Evolutionary conservation across 2,797 vertebrate genomes (phyloP).

Genomic region (Myiothlypis coronata): DNA sequence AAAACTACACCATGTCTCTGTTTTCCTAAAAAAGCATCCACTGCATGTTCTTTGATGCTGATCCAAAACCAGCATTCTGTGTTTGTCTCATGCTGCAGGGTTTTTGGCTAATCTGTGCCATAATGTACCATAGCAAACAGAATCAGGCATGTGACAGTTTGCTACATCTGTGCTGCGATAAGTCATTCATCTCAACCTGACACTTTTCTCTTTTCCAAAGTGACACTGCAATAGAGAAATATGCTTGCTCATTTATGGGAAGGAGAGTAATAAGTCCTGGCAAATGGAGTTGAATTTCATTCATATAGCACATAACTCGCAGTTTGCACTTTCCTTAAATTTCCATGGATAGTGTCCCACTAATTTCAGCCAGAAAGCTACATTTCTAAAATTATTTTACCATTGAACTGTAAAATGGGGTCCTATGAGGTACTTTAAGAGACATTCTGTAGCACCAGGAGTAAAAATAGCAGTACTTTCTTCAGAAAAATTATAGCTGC

Average conservation of each 20-base stretch:
- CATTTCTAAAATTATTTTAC: conserved; percentile 42
- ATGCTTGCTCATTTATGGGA: conserved; percentile 16
- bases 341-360: not conserved
- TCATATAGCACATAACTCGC: not conserved
- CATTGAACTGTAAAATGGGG: conserved; percentile 6
- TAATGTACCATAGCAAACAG: conserved; percentile 26
- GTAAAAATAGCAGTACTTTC: conserved; percentile 60
- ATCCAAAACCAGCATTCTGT: not conserved
- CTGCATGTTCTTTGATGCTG: not conserved
- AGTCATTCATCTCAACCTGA: conserved; percentile 45
- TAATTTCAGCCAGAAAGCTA: not conserved
- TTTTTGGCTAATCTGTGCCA: conserved; percentile 30
- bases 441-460: conserved; percentile 47
- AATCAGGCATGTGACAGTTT: conserved; percentile 8
- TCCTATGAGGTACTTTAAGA: conserved; percentile 5
- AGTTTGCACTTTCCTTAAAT: not conserved
- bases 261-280: not conserved
- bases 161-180: not conserved
- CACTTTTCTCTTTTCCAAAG: conserved; percentile 33
- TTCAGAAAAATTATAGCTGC: conserved; percentile 63
- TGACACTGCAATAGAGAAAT: conserved; percentile 47
- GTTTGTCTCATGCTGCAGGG: conserved; percentile 23
- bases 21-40: not conserved
- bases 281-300: conserved; percentile 19
- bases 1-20: conserved; percentile 5